phyloP scores from a whole-genome alignment of 2,797 vertebrate genomes.

The Cirrhinus mrigala region DNA sequence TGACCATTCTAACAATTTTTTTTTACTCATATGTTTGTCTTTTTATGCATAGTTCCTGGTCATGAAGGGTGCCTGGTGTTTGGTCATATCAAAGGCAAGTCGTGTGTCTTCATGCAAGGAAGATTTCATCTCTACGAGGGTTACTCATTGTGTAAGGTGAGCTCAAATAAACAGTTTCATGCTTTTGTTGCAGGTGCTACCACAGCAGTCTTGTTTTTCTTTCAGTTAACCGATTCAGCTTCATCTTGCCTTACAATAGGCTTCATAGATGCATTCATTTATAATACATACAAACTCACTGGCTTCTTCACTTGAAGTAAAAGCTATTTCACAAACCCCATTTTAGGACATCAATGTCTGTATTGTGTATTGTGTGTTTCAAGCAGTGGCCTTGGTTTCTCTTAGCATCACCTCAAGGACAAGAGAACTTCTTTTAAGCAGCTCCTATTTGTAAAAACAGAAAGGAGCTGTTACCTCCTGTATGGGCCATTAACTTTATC shows the following conservation, averaged over 20 bases:
- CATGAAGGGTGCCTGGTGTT: slow-evolving; percentile 79
- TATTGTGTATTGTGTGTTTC: not conserved
- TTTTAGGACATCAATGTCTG: not conserved
- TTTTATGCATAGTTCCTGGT: slow-evolving; percentile 67
- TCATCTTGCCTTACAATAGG: not conserved
- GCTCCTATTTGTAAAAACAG: slow-evolving; percentile 62
- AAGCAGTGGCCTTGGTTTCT: slow-evolving; percentile 40
- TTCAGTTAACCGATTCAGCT: not conserved
- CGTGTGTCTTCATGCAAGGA: slow-evolving; percentile 81
- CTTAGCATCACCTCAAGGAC: slow-evolving; percentile 59
- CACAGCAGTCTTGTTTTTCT: not conserved
- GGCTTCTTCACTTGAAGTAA: not conserved
- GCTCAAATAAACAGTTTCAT: slow-evolving; percentile 26
- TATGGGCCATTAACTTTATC: slow-evolving; percentile 66
- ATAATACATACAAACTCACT: not conserved
- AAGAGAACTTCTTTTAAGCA: slow-evolving; percentile 52
- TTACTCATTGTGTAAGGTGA: slow-evolving; percentile 77
- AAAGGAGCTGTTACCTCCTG: slow-evolving; percentile 59
- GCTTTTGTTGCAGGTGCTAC: not conserved
- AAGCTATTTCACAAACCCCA: not conserved
- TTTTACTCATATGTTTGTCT: not conserved
- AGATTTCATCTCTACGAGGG: slow-evolving; percentile 80
- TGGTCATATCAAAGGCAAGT: slow-evolving; percentile 71
- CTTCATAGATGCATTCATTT: not conserved
- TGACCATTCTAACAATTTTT: no score